phyloP scores from a whole-genome alignment of 2,888 invertebrate genomes.

The Ornithoptera alexandrae region DNA sequence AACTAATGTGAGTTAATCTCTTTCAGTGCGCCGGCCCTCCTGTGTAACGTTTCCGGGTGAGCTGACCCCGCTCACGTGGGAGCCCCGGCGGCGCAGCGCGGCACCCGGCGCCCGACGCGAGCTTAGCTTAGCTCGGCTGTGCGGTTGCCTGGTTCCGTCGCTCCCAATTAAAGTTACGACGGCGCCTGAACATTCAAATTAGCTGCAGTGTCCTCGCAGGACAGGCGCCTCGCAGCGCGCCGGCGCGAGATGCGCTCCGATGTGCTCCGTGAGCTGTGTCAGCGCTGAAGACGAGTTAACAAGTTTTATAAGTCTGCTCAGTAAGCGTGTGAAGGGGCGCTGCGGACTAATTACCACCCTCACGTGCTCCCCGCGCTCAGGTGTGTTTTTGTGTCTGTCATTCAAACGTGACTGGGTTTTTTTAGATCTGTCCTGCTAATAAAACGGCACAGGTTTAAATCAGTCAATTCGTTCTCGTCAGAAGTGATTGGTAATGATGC shows the following conservation, averaged over 20 bases:
- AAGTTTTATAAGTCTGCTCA: conserved; percentile 11
- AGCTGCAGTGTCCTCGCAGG: conserved; percentile 37
- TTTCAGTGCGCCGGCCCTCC: background rate
- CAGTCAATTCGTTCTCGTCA: too few relatives aligned
- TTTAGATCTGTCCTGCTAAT: too few relatives aligned
- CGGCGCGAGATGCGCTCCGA: background rate
- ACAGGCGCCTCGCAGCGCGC: conserved; percentile 14
- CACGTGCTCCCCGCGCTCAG: background rate
- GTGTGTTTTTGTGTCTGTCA: too few relatives aligned
- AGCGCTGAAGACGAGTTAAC: conserved; percentile 17
- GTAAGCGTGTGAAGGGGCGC: conserved; percentile 8
- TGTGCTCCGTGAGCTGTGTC: conserved; percentile 12
- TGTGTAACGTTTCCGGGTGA: background rate
- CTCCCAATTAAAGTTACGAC: conserved; percentile 63
- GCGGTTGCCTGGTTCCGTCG: conserved; percentile 37
- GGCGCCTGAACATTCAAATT: conserved; percentile 55
- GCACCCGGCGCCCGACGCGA: background rate
- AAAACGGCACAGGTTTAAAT: too few relatives aligned
- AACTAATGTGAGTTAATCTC: too few relatives aligned
- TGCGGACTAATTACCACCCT: conserved; percentile 14
- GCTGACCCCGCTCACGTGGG: too few relatives aligned
- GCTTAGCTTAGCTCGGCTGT: conserved; percentile 24
- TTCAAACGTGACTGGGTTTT: too few relatives aligned
- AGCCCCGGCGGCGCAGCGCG: too few relatives aligned
- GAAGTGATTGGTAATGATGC: too few relatives aligned